These are phyloP conservation scores for Tolypeutes matacus DNA, from an alignment of 2,797 vertebrate genomes.

Conservation along the genomic window DNA sequence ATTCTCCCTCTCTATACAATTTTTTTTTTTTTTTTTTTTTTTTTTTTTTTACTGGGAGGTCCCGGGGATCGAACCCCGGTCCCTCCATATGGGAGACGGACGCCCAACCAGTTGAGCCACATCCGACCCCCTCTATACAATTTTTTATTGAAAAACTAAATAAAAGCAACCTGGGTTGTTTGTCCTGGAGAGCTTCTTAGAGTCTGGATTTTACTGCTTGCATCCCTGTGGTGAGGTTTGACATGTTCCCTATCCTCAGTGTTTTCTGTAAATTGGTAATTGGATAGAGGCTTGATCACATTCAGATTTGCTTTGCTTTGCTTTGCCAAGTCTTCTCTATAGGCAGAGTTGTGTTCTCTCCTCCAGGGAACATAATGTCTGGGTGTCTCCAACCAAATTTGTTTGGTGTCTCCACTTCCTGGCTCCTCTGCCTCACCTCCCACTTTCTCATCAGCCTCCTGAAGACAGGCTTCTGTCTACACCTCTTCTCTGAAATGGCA, in stretches of 20 bases:
- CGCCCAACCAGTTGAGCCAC: too few species aligned
- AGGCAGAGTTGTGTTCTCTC: neutral
- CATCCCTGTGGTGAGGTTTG: neutral
- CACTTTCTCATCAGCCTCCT: neutral
- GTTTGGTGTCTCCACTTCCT: neutral
- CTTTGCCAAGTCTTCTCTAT: neutral
- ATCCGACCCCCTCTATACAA: neutral
- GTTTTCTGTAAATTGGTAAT: neutral
- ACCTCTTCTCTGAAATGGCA: neutral
- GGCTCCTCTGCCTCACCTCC: neutral
- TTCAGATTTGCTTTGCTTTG: neutral
- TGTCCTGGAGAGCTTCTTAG: neutral
- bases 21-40: too few species aligned
- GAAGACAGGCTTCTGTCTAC: neutral
- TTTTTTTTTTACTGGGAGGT: too few species aligned
- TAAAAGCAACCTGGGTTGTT: neutral
- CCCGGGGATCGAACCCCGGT: too few species aligned
- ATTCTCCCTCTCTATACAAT: neutral
- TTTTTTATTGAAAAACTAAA: neutral
- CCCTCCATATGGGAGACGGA: too few species aligned
- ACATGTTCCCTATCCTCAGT: neutral
- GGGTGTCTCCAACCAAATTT: neutral
- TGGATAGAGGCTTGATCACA: neutral
- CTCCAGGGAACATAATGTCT: neutral
- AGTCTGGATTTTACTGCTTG: neutral